Conservation (phyloP, 1,140 invertebrate species). For the Trichomalopsis sarcophagae region DNA sequence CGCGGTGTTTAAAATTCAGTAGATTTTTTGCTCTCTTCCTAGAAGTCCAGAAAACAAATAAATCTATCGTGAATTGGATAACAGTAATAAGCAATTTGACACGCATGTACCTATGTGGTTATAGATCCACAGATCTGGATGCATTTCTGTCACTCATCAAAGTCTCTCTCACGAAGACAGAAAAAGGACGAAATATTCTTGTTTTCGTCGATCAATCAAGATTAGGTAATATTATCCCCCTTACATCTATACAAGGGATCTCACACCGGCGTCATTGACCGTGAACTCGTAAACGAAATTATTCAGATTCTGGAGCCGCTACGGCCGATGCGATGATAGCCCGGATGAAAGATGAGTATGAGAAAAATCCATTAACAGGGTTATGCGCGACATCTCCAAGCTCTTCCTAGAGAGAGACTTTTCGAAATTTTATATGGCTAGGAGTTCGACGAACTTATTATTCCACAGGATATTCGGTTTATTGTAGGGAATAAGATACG, state of each 20-base stretch:
- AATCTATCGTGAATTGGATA: too few relatives aligned
- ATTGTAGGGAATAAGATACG: not conserved
- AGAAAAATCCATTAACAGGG: slow-evolving; percentile 14
- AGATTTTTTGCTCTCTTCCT: too few relatives aligned
- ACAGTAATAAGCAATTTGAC: too few relatives aligned
- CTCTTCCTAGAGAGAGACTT: not conserved
- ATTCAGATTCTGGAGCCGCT: not conserved
- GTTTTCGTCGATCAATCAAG: not conserved
- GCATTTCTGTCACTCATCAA: not conserved
- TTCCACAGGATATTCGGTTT: not conserved
- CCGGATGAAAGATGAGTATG: slow-evolving; percentile 6
- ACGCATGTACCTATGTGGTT: not conserved
- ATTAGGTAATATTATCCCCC: not conserved
- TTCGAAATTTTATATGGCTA: not conserved
- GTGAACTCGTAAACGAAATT: slow-evolving; percentile 3
- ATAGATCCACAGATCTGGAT: not conserved
- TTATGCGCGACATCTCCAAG: not conserved
- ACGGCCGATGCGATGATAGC: not conserved
- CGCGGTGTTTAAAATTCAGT: too few relatives aligned
- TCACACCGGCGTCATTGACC: slow-evolving; percentile 16
- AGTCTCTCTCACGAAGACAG: not conserved
- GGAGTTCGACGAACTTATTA: slow-evolving; percentile 27
- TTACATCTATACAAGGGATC: too few relatives aligned
- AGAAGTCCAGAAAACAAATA: too few relatives aligned
- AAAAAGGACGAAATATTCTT: not conserved